Evolutionary conservation across 2,888 invertebrate species (phyloP).

Genomic region (Carpatolechia fugitivella): DNA sequence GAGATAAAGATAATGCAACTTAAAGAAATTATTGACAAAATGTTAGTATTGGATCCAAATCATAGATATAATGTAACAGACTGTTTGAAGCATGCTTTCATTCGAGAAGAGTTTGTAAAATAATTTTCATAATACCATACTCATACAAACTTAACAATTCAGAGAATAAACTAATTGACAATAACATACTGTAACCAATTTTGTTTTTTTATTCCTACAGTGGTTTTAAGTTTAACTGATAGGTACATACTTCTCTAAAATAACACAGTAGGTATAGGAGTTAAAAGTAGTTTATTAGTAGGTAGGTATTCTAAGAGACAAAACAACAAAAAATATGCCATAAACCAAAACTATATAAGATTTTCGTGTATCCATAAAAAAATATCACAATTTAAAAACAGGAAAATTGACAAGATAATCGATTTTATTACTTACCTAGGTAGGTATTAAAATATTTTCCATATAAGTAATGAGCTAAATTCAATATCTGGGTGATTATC

Average conservation of each 20-base stretch:
- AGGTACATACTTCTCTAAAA: no score
- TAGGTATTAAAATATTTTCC: no score
- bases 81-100: constrained; percentile 95
- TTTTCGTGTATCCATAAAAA: constrained; percentile 40
- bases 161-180: constrained; percentile 22
- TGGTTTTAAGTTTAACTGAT: no score
- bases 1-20: constrained; percentile 93
- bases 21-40: constrained; percentile 94
- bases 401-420: constrained; percentile 59
- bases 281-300: constrained; percentile 60
- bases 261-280: constrained; percentile 45
- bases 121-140: constrained; percentile 26
- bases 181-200: no score
- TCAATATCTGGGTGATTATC: no score
- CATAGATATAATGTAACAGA: constrained; percentile 93
- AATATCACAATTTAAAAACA: constrained; percentile 64
- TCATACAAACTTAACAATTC: background rate
- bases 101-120: constrained; percentile 67
- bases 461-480: no score
- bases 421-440: no score
- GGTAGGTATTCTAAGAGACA: constrained; percentile 46
- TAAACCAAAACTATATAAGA: constrained; percentile 56
- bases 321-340: constrained; percentile 69
- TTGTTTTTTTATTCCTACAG: no score
- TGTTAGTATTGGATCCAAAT: constrained; percentile 92